Percentiles rank a stretch among this genome's conserved stretches.
phyloP scores from a whole-genome alignment of 2,113 vertebrate genomes.

The Protomyctophum bolini region DNA sequence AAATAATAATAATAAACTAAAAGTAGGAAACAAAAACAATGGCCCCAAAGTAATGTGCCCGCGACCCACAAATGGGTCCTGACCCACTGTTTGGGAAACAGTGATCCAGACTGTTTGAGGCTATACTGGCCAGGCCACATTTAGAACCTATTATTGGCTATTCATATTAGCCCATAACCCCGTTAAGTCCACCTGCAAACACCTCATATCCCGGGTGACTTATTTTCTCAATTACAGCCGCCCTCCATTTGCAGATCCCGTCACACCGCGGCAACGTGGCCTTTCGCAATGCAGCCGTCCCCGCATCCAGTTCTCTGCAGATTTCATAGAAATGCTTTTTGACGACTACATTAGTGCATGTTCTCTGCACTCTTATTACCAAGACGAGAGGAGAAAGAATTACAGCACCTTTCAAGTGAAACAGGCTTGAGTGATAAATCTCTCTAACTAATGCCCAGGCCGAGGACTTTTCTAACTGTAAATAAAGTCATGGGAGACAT shows the following conservation, averaged over 20 bases:
- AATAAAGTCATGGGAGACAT: constrained; percentile 73
- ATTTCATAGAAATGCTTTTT: constrained; percentile 55
- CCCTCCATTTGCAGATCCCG: constrained; percentile 71
- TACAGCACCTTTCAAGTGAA: constrained; percentile 71
- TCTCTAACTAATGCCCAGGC: constrained; percentile 66
- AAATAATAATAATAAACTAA: too few relatives aligned
- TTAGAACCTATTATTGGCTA: constrained; percentile 74
- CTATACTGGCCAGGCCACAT: constrained; percentile 80
- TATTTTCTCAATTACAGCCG: constrained; percentile 77
- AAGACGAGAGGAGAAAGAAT: constrained; percentile 61
- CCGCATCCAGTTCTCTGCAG: constrained; percentile 51
- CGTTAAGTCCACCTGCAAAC: constrained; percentile 75
- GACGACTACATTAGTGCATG: constrained; percentile 59
- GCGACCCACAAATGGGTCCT: too few relatives aligned
- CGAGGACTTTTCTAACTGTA: constrained; percentile 72
- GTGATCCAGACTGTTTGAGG: constrained; percentile 84
- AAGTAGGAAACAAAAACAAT: too few relatives aligned
- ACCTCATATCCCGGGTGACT: constrained; percentile 70
- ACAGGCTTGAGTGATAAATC: constrained; percentile 73
- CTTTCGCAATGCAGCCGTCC: constrained; percentile 46
- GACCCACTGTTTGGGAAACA: too few relatives aligned
- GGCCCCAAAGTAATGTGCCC: too few relatives aligned
- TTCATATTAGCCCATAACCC: constrained; percentile 73
- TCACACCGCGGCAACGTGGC: constrained; percentile 34
- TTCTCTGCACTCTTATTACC: constrained; percentile 69